A percentile compares a stretch with the other conserved stretches of the same genome.
phyloP scores from a whole-genome alignment of 2,888 invertebrate genomes.

The Litoditis marina region DNA sequence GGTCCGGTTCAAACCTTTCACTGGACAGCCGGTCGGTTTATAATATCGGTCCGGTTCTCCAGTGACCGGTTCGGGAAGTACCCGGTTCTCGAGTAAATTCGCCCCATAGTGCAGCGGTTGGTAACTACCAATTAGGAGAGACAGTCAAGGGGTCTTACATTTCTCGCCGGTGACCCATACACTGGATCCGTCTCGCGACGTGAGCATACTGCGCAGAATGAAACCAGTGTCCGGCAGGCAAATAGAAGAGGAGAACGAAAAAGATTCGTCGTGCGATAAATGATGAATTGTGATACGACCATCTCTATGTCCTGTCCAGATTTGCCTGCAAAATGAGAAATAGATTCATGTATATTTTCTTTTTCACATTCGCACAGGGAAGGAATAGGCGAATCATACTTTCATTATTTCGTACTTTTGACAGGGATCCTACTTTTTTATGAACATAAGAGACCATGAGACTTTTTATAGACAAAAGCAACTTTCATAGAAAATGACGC shows the following conservation, averaged over 20 bases:
- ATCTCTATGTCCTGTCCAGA: slow-evolving; percentile 82
- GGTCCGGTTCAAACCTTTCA: too few species aligned
- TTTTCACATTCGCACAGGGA: too few species aligned
- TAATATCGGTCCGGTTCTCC: too few species aligned
- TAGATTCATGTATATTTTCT: too few species aligned
- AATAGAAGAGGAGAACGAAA: slow-evolving; percentile 67
- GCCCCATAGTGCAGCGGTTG: too few species aligned
- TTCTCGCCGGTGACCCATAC: slow-evolving; percentile 37
- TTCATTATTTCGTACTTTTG: not conserved
- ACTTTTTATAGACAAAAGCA: too few species aligned
- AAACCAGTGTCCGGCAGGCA: slow-evolving; percentile 67
- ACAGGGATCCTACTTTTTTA: not conserved
- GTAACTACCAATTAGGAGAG: too few species aligned
- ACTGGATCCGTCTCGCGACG: slow-evolving; percentile 24
- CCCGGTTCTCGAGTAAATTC: too few species aligned
- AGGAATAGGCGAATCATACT: not conserved
- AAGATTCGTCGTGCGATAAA: slow-evolving; percentile 71
- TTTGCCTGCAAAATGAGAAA: slow-evolving; percentile 36
- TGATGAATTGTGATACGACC: slow-evolving; percentile 78
- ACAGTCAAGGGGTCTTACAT: slow-evolving; percentile 18
- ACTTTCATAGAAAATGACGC: not conserved
- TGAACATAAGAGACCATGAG: not conserved
- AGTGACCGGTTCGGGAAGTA: too few species aligned
- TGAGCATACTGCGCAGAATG: slow-evolving; percentile 22
- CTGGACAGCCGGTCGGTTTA: too few species aligned